Evolutionary conservation across 2,797 vertebrate genomes (phyloP), one percentile per base, ranked within the genome.

Genomic region (Bufotes viridis): DNA sequence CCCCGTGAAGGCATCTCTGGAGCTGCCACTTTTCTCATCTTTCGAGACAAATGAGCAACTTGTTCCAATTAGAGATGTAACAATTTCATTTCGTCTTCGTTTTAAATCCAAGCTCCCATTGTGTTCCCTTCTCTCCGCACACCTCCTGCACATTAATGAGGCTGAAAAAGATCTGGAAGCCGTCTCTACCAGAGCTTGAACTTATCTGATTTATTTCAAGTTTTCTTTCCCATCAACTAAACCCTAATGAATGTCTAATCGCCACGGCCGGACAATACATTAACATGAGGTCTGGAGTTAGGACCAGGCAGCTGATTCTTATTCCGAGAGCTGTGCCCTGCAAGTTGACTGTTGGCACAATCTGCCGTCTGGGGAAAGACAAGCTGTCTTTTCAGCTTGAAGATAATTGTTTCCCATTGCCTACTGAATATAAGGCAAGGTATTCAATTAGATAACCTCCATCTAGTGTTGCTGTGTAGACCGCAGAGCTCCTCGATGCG

Each of bases 341-440:
- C 18, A 72, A 22, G 24, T 83, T 20, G n/a, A 57, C 49, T 83
- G 17, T 63, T 81, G 57, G 80, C 80, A 67, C 24, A 34, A 13
- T 83, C n/a, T 17, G 51, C 51, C 12, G 65, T 72, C 65, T 70
- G n/a, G 14, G 24, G 55, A 29, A 42, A 55, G 24, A 29, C 61
- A 12, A 51, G 63, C 81, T 82, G 34, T 81, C 81, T 70, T 42
- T 51, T 70, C 65, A 69, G 51, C 49, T 83, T 55, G 80, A 70
- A 26, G 49, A 83, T 83, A 83, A 70, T 69, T 65, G 80, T 82
- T 67, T 82, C 61, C 60, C 61, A 20, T 42, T 72, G 51, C 82
- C 53, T 72, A 13, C 49, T 58, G 65, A 83, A 72, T 83, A 72
- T 58, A 83, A 72, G 58, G 17, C 53, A 42, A 78, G 75, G 75